Conservation (phyloP, 2,113 vertebrate genomes). For the Puntigrus tetrazona region DNA sequence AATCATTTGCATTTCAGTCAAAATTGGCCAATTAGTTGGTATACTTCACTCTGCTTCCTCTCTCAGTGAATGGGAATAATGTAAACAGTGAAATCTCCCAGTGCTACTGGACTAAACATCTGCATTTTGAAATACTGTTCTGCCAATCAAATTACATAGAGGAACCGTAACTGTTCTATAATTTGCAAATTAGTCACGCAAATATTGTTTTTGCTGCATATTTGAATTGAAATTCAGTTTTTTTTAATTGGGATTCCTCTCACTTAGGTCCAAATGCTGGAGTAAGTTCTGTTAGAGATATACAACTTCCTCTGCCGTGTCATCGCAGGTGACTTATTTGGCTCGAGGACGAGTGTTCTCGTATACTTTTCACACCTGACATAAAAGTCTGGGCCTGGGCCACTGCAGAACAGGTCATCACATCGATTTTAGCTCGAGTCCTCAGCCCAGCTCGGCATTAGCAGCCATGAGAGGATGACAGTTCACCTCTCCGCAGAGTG, state of each 20-base stretch:
- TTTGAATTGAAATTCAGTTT: neutral
- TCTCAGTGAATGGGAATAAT: neutral
- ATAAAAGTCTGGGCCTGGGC: constrained; percentile 3
- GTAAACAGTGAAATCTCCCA: neutral
- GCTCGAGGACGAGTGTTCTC: constrained; percentile 19
- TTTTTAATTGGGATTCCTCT: constrained; percentile 34
- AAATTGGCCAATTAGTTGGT: neutral
- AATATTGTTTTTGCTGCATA: neutral
- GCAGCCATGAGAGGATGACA: constrained; percentile 38
- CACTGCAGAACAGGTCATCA: constrained; percentile 22
- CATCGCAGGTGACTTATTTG: constrained; percentile 2
- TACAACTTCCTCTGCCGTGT: neutral
- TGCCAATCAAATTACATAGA: neutral
- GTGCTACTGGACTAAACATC: neutral
- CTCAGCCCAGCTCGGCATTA: constrained; percentile 36
- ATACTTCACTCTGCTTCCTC: neutral
- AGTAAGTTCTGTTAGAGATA: neutral
- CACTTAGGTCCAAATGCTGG: constrained; percentile 32
- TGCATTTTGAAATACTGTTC: neutral
- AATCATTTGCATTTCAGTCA: neutral
- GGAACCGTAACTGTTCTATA: neutral
- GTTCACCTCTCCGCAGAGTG: constrained; percentile 29
- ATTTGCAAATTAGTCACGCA: neutral
- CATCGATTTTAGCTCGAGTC: constrained; percentile 40
- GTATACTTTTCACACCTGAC: constrained; percentile 37